Base-by-base conservation (phyloP, 1,140 invertebrate genomes). In the Mizuhopecten yessoensis region DNA sequence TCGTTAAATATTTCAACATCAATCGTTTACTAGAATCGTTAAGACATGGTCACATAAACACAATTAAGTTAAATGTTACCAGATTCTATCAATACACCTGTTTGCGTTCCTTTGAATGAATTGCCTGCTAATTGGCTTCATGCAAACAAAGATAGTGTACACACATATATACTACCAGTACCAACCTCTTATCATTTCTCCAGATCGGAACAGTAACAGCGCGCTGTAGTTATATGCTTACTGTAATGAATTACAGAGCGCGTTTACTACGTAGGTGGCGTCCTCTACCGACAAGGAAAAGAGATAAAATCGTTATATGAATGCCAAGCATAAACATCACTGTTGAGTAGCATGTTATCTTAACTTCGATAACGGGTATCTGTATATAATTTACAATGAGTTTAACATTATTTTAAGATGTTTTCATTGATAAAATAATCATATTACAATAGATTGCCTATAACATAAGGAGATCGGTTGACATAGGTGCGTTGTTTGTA, bases 11-110 rank as follows among this genome's bases (percentile, higher is more conserved):
- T 45, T 45, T 45, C 42, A 45, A 17, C 42, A 45, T 29, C 17
- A 75, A 75, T 3, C 57, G 5, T 29, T 75, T 75, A 75, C 29
- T 3, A 29, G 0, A 45, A 45, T 1, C 42, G 42, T 20, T 45
- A 45, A 29, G 17, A 75, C 17, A 17, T n/a, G 57, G 57, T 11
- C 57, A 75, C 9, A 75, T 75, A n/a, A 75, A 75, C n/a, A 75
- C 57, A 75, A 75, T 75, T 75, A 75, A 75, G 23, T n/a, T 75
- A 75, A 75, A 75, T 75, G n/a, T 9, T 75, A 29, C 57, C 57
- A 75, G 57, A 75, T 75, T 75, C n/a, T 75, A 13, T 75, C 57
- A 75, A 75, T 75, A 75, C 5, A 29, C 29, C 5, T 75, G n/a
- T 75, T 75, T 75, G n/a, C n/a, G 9, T 9, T 75, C n/a, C 57